A percentile compares a stretch with the other conserved stretches of the same genome.
Evolutionary conservation across 2,797 vertebrate species (phyloP).

Genomic region (Manis pentadactyla): DNA sequence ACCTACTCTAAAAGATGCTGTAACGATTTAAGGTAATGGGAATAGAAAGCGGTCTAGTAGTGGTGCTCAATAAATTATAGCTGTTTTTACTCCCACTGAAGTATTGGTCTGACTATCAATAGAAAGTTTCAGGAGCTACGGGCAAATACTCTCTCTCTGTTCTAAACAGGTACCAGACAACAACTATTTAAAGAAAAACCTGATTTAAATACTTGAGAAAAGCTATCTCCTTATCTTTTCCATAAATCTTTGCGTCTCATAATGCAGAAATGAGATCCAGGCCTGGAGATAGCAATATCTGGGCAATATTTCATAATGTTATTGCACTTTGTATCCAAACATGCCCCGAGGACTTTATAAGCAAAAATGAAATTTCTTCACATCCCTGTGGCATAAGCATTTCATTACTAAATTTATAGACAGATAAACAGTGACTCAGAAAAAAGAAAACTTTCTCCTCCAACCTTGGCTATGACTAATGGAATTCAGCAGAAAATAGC

Average conservation of each 20-base stretch:
- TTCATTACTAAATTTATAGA: conserved; percentile 83
- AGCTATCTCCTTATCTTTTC: conserved; percentile 61
- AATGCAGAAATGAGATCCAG: conserved; percentile 67
- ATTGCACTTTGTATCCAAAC: conserved; percentile 80
- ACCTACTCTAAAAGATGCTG: not conserved
- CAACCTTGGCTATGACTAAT: conserved; percentile 56
- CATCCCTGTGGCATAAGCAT: conserved; percentile 77
- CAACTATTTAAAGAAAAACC: conserved; percentile 66
- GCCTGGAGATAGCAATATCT: conserved; percentile 65
- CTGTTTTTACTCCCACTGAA: conserved; percentile 13
- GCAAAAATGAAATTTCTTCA: conserved; percentile 81
- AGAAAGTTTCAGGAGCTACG: conserved; percentile 11
- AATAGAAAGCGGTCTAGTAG: not conserved
- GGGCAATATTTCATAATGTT: conserved; percentile 77
- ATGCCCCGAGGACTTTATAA: conserved; percentile 77
- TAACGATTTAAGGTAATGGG: not conserved
- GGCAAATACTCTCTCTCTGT: conserved; percentile 44
- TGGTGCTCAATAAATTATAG: not conserved
- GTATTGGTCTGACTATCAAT: not conserved
- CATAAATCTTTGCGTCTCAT: conserved; percentile 73
- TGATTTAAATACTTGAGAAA: conserved; percentile 73
- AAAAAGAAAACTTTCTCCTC: conserved; percentile 70
- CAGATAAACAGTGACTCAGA: conserved; percentile 77
- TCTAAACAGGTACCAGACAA: conserved; percentile 13
- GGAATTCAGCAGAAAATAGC: conserved; percentile 21